A percentile compares a stretch with the other conserved stretches of the same genome.
Conservation (phyloP, 1,140 invertebrate genomes). For the Pogonus chalceus region DNA sequence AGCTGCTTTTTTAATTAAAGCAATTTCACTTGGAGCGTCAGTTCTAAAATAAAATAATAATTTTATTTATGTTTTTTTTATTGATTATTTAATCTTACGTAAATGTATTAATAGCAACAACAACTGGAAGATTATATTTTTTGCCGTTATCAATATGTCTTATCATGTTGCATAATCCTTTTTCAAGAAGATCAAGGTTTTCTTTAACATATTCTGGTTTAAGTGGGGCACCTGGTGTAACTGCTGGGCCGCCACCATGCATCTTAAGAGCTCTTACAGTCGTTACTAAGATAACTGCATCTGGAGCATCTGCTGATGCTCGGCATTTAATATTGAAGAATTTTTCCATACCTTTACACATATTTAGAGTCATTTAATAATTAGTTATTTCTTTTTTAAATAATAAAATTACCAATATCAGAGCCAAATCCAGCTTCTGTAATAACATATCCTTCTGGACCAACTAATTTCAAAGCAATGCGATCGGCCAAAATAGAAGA, state of each 20-base stretch:
- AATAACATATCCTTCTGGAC: conserved; percentile 82
- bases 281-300: conserved; percentile 85
- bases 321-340: conserved; percentile 98
- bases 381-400: not conserved
- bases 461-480: conserved; percentile 90
- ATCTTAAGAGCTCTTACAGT: conserved; percentile 95
- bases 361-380: not conserved
- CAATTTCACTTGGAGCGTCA: conserved; percentile 78
- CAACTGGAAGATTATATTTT: conserved; percentile 85
- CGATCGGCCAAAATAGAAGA: conserved; percentile 93
- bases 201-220: conserved; percentile 77
- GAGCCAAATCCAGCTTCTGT: conserved; percentile 98
- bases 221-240: conserved; percentile 73
- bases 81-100: conserved; percentile 44
- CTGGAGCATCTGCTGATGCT: conserved; percentile 74
- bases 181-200: conserved; percentile 80
- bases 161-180: conserved; percentile 81
- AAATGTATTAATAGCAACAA: conserved; percentile 91
- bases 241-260: conserved; percentile 92
- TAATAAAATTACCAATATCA: conserved; percentile 66
- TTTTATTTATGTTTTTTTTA: not conserved
- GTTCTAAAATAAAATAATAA: conserved; percentile 44
- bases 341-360: conserved; percentile 80
- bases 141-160: conserved; percentile 92
- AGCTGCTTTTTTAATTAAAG: conserved; percentile 65